Conservation (phyloP, 2,888 invertebrate genomes). For the Pyrrhosoma nymphula region DNA sequence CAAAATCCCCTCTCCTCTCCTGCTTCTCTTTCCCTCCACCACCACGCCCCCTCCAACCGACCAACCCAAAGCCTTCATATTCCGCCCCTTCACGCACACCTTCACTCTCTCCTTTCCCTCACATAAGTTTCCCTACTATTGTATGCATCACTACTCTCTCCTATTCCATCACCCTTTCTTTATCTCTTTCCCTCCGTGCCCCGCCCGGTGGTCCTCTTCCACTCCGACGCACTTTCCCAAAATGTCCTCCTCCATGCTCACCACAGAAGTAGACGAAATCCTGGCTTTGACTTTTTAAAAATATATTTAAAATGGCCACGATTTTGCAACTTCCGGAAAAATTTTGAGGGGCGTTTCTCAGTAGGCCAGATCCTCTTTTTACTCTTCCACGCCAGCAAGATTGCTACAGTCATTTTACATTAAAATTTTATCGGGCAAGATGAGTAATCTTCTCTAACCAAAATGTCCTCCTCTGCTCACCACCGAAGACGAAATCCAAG, state of each 20-base stretch:
- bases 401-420: too few relatives aligned
- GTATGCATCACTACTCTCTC: conserved; percentile 5
- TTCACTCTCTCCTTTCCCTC: background rate
- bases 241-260: background rate
- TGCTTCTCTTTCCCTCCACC: background rate
- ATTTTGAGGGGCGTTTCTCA: background rate
- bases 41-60: background rate
- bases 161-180: background rate
- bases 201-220: background rate
- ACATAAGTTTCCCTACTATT: background rate
- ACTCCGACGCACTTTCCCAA: background rate
- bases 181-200: background rate
- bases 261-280: background rate
- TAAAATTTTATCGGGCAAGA: too few relatives aligned
- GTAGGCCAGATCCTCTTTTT: background rate
- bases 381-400: too few relatives aligned
- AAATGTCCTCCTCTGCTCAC: background rate
- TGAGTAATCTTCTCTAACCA: too few relatives aligned
- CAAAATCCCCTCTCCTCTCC: background rate
- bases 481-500: background rate
- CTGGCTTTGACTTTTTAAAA: background rate
- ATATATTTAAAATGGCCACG: background rate
- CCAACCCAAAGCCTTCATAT: background rate
- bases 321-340: background rate
- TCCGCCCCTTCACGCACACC: background rate